These are phyloP conservation scores for Oreochromis spilurus DNA, from an alignment of 2,113 vertebrate genomes.

Conservation along the genomic window DNA sequence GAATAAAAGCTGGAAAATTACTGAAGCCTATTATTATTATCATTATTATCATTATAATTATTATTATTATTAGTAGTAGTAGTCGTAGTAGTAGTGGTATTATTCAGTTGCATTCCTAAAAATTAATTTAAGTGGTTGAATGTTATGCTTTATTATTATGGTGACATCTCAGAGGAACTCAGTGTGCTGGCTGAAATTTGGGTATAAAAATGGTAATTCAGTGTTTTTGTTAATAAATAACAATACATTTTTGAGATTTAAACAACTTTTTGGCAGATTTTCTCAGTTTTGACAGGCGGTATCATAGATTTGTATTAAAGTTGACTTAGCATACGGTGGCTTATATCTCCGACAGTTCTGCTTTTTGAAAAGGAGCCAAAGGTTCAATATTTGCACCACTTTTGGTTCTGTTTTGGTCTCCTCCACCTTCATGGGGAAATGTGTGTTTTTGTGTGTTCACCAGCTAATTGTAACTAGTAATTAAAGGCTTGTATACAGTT, in stretches of 20 bases:
- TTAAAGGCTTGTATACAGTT: not conserved
- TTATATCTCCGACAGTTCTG: no score
- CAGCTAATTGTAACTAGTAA: not conserved
- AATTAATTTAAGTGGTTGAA: not conserved
- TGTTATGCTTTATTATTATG: not conserved
- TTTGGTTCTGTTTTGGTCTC: not conserved
- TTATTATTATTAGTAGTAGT: not conserved
- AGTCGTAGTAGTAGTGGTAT: no score
- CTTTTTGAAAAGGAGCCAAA: not conserved
- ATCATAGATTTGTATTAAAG: not conserved
- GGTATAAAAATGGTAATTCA: not conserved
- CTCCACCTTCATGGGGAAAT: not conserved
- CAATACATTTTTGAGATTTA: not conserved
- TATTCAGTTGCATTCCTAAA: not conserved
- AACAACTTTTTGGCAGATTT: not conserved
- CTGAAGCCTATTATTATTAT: not conserved
- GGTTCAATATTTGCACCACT: not conserved
- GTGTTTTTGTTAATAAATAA: not conserved
- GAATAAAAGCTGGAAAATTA: no score
- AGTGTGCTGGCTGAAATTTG: not conserved
- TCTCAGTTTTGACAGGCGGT: accelerated
- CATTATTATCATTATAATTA: not conserved
- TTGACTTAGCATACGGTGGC: not conserved
- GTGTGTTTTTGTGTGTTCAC: not conserved
- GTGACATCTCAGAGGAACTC: not conserved